Conservation (phyloP, 1,140 invertebrate species). For the Ceratoteleas bidentatus region DNA sequence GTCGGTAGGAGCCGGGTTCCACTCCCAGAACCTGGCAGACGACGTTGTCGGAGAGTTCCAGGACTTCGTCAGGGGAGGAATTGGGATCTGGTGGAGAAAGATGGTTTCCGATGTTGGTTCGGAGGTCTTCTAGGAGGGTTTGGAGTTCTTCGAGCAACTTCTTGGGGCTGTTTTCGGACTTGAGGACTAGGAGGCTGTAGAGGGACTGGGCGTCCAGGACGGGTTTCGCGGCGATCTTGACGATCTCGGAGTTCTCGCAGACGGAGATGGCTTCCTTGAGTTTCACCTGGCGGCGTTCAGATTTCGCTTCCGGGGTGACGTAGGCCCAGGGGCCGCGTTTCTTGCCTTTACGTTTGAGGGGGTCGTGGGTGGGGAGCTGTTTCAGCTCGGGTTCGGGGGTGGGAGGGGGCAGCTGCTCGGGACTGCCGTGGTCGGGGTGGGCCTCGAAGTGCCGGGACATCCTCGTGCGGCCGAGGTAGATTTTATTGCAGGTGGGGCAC, state of each 20-base stretch:
- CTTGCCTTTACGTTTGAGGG: slow-evolving; percentile 76
- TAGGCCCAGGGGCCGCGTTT: slow-evolving; percentile 79
- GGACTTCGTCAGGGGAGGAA: slow-evolving; percentile 57
- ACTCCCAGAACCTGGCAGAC: slow-evolving; percentile 72
- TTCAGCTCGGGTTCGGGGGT: slow-evolving; percentile 72
- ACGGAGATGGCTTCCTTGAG: slow-evolving; percentile 81
- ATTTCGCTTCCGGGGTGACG: slow-evolving; percentile 78
- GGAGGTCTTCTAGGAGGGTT: slow-evolving; percentile 70
- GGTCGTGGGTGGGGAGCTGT: slow-evolving; percentile 69
- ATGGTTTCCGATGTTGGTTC: slow-evolving; percentile 68
- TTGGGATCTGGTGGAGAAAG: slow-evolving; percentile 59
- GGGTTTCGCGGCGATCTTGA: slow-evolving; percentile 77
- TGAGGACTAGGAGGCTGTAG: slow-evolving; percentile 74
- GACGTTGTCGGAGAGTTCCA: slow-evolving; percentile 70
- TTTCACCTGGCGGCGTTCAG: slow-evolving; percentile 80
- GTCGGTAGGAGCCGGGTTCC: slow-evolving; percentile 71
- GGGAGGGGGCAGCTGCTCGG: slow-evolving; percentile 76
- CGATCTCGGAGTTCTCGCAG: slow-evolving; percentile 74
- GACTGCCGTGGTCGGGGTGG: slow-evolving; percentile 84
- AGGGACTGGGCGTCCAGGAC: slow-evolving; percentile 76
- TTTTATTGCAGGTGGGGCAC: slow-evolving; percentile 83
- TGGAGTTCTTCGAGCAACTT: slow-evolving; percentile 74
- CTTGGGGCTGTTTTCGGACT: slow-evolving; percentile 74
- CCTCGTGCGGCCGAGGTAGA: slow-evolving; percentile 81
- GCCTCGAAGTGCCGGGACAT: slow-evolving; percentile 85